phyloP scores from a whole-genome alignment of 2,888 invertebrate genomes.

The Acrocera orbiculus region DNA sequence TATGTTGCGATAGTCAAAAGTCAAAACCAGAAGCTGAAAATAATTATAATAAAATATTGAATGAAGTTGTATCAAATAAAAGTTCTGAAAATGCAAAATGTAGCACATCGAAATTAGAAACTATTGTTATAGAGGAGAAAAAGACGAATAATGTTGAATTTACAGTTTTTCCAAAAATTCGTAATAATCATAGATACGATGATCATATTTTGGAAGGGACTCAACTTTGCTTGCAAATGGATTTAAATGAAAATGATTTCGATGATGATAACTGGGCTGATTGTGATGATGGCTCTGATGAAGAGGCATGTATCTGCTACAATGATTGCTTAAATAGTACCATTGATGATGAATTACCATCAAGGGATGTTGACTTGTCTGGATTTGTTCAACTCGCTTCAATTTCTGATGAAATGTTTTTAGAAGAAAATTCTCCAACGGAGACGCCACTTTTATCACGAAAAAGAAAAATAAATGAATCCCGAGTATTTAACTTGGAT shows the following conservation, averaged over 20 bases:
- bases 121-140: too few relatives aligned
- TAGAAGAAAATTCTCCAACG: constrained; percentile 14
- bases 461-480: constrained; percentile 29
- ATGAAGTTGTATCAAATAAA: constrained; percentile 2
- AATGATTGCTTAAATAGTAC: constrained; percentile 16
- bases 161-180: too few relatives aligned
- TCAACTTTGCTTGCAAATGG: too few relatives aligned
- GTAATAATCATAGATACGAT: too few relatives aligned
- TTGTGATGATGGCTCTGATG: constrained; percentile 29
- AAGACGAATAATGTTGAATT: too few relatives aligned
- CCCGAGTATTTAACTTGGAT: constrained; percentile 16
- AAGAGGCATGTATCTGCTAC: constrained; percentile 30
- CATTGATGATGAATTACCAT: constrained; percentile 14
- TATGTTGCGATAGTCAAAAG: constrained; percentile 6
- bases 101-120: too few relatives aligned
- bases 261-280: constrained; percentile 27
- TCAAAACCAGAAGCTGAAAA: background rate
- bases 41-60: constrained; percentile 1
- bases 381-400: constrained; percentile 21
- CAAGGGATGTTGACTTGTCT: constrained; percentile 22
- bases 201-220: too few relatives aligned
- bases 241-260: constrained; percentile 15
- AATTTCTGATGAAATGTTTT: constrained; percentile 19
- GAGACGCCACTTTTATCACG: constrained; percentile 18
- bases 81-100: too few relatives aligned